Evolutionary conservation across 2,113 vertebrate genomes (phyloP).

Genomic region (Ptyas mucosa): DNA sequence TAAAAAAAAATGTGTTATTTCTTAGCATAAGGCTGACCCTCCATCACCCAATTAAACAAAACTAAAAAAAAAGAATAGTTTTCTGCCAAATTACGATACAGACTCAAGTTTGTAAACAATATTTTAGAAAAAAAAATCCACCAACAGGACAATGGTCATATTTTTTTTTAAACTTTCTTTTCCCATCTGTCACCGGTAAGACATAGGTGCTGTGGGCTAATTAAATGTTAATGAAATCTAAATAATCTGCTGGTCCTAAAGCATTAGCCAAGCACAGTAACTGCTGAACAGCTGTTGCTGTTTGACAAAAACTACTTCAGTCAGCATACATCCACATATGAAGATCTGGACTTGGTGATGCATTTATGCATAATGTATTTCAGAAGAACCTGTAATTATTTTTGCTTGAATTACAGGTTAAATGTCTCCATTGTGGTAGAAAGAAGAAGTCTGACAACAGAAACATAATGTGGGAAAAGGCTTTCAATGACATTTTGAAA

Average conservation of each 20-base stretch:
- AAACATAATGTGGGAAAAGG: not conserved
- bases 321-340: constrained; percentile 61
- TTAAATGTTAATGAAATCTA: constrained; percentile 70
- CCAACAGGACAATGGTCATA: constrained; percentile 11
- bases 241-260: constrained; percentile 58
- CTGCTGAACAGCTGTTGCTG: constrained; percentile 60
- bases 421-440: not conserved
- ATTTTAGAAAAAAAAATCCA: not conserved
- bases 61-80: constrained; percentile 14
- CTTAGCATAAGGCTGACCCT: not conserved
- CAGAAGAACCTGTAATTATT: constrained; percentile 35
- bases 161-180: constrained; percentile 35
- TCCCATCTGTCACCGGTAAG: constrained; percentile 61
- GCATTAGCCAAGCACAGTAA: constrained; percentile 58
- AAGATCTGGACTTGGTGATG: constrained; percentile 49
- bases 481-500: constrained; percentile 14
- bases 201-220: constrained; percentile 59
- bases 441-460: not conserved
- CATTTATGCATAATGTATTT: constrained; percentile 42
- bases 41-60: constrained; percentile 25
- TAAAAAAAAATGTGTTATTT: not conserved
- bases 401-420: constrained; percentile 37
- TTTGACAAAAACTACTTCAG: constrained; percentile 47
- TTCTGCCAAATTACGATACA: not conserved
- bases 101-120: constrained; percentile 33